Conservation (phyloP, 1,140 invertebrate genomes). For the Dolichoris vasculosae region DNA sequence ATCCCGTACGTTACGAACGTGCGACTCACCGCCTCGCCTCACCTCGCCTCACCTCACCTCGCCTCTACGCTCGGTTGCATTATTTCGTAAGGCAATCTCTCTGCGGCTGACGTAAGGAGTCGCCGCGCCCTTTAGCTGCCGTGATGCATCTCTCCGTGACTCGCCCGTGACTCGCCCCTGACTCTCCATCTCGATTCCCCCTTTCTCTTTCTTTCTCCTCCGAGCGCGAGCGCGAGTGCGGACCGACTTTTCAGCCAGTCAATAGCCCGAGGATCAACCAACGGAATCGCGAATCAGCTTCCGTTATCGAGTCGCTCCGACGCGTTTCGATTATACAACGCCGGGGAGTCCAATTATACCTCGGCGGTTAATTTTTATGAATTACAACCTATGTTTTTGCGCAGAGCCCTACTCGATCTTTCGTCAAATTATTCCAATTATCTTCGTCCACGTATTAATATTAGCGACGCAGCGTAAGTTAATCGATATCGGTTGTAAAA, state of each 20-base stretch:
- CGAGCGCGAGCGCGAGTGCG: not conserved
- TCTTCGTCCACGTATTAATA: not conserved
- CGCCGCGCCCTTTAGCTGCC: slow-evolving; percentile 27
- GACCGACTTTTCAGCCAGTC: not conserved
- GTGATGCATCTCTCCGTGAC: slow-evolving; percentile 21
- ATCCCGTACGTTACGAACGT: not conserved
- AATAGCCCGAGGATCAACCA: not conserved
- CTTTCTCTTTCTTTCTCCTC: not conserved
- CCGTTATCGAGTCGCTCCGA: not conserved
- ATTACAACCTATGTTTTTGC: not conserved
- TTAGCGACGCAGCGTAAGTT: not conserved
- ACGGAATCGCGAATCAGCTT: not conserved
- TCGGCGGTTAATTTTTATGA: not conserved
- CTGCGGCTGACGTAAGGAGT: slow-evolving; percentile 60
- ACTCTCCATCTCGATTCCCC: not conserved
- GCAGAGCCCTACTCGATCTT: not conserved
- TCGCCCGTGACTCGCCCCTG: not conserved
- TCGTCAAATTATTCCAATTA: not conserved
- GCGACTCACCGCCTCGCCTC: not conserved
- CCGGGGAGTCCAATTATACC: not conserved
- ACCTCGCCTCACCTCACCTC: not conserved
- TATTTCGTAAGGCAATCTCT: slow-evolving; percentile 66
- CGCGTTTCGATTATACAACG: not conserved
- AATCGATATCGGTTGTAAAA: not conserved
- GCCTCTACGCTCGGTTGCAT: slow-evolving; percentile 29